Evolutionary conservation across 1,140 invertebrate species (phyloP).

Genomic region (Hyles euphorbiae): DNA sequence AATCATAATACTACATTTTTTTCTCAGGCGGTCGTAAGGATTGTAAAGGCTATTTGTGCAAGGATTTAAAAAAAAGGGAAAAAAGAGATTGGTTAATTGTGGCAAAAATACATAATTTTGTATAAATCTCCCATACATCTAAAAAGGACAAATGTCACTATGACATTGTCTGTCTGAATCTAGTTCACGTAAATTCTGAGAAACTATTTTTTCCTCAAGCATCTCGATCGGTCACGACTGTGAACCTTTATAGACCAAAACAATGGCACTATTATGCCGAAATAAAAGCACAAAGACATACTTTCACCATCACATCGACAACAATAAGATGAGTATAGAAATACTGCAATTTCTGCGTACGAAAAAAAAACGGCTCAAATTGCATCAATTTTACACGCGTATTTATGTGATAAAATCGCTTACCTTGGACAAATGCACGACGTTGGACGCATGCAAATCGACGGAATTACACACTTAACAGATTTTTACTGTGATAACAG

Average conservation of each 20-base stretch:
- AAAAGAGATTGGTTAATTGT: not conserved
- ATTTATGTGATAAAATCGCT: constrained; percentile 34
- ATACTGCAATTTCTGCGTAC: not conserved
- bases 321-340: constrained; percentile 4
- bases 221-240: not conserved
- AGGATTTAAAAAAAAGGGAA: no score
- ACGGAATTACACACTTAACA: constrained; percentile 33
- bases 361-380: no score
- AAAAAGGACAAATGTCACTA: no score
- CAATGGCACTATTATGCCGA: constrained; percentile 19
- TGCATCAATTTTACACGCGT: not conserved
- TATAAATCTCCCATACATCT: not conserved
- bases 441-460: constrained; percentile 26
- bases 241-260: constrained; percentile 9
- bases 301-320: constrained; percentile 19
- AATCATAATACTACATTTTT: no score
- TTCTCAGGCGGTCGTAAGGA: no score
- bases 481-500: constrained; percentile 35
- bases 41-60: no score
- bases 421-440: constrained; percentile 34
- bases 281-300: constrained; percentile 15
- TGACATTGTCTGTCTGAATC: constrained; percentile 4
- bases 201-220: not conserved
- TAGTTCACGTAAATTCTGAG: constrained; percentile 11
- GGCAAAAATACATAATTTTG: not conserved